Conservation (phyloP, 2,113 vertebrate species). For the Saccopteryx leptura region DNA sequence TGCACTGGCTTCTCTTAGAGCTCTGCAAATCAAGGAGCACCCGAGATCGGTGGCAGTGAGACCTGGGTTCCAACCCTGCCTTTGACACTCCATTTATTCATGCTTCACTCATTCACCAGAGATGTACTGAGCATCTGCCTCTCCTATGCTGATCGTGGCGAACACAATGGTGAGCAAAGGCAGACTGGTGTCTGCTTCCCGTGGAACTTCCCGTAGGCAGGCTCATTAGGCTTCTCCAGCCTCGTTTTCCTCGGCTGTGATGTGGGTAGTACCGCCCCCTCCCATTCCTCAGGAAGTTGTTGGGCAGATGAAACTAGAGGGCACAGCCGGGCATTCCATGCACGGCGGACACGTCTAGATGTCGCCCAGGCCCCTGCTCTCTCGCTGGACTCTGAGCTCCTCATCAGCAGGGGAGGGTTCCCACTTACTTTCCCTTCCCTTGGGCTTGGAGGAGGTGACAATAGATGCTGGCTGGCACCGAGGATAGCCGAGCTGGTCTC, state of each 20-base stretch:
- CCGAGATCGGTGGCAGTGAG: neutral
- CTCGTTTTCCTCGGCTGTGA: neutral
- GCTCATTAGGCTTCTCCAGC: rapidly evolving
- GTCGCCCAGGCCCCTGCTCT: neutral
- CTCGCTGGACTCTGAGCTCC: neutral
- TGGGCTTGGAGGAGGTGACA: neutral
- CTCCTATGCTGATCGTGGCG: neutral
- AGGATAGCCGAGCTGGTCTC: neutral
- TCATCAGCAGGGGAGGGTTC: neutral
- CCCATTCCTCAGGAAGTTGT: neutral
- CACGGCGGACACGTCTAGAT: neutral
- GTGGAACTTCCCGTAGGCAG: rapidly evolving
- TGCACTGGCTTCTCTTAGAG: neutral
- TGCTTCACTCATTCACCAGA: neutral
- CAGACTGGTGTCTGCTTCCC: neutral
- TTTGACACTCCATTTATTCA: neutral
- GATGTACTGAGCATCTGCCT: neutral
- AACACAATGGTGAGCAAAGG: neutral
- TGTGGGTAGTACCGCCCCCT: no score
- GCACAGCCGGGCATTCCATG: no score
- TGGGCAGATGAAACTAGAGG: neutral
- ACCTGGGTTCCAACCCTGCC: neutral
- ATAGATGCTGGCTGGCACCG: no score
- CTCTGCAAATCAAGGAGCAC: neutral
- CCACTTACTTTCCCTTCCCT: neutral